Base-by-base conservation (phyloP, 2,888 invertebrate species). In the Atrina japonica region DNA sequence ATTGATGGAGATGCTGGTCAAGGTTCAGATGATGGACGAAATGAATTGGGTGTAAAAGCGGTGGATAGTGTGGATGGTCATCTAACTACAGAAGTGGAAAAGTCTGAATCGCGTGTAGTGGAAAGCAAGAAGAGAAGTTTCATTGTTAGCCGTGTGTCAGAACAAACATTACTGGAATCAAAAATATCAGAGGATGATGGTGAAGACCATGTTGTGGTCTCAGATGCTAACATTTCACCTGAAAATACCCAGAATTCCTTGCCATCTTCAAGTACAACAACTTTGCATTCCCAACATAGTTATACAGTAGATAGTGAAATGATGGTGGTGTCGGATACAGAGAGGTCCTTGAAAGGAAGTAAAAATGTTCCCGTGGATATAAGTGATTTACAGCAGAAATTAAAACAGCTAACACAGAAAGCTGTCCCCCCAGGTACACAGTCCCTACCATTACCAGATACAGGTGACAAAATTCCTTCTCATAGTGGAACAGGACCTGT, bases 171-270 rank as follows among this genome's bases (percentile, higher is more conserved):
- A n/a, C 65, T 81, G 43, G 85, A 83, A 47, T 66, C 73, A 6
- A 83, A 83, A 55, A 84, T 84, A 47, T 74, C 78, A 18, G 86
- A 87, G 59, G 84, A 85, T 77, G 83, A 83, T 40, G 76, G 74
- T 27, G 85, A 83, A 67, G 83, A 83, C 29, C 52, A 75, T 9
- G 68, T 53, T 35, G 66, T 71, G 11, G 29, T 43, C 5, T 40
- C 66, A n/a, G 66, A 70, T 43, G 50, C 66, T 43, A 56, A 70
- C 49, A 41, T 68, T 1, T 80, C 77, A n/a, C 82, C 77, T 16
- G 80, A 80, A 18, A 77, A 63, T 52, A 70, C 76, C 53, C 78
- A 76, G 9, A 67, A 29, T 29, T 66, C 61, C 35, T 30, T 71
- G 18, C 64, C 68, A 47, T 65, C 74, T 35, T 59, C 69, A 7